Percentiles rank a stretch among this genome's conserved stretches.
These are phyloP conservation scores for Erythrocebus patas DNA, from an alignment of 2,113 vertebrate species.

Conservation along the genomic window DNA sequence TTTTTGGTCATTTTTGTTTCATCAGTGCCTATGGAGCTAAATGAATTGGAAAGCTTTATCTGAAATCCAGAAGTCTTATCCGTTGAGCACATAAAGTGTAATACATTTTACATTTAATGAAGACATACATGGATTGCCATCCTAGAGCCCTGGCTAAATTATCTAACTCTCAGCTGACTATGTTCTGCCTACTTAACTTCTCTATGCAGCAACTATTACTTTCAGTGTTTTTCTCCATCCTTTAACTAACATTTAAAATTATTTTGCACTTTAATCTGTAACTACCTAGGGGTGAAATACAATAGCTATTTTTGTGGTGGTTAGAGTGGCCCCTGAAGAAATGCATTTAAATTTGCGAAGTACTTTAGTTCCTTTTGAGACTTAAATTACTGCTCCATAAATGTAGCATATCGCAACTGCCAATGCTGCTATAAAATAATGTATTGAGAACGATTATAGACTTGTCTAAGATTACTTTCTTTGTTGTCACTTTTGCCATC, in stretches of 20 bases:
- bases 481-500: not conserved
- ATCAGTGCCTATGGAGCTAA: conserved; percentile 1
- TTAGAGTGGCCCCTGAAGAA: conserved; percentile 47
- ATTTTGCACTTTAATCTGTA: conserved; percentile 53
- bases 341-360: conserved; percentile 43
- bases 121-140: not conserved
- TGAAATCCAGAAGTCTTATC: conserved; percentile 30
- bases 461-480: not conserved
- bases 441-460: conserved; percentile 11
- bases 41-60: conserved; percentile 20
- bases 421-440: conserved; percentile 11
- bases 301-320: conserved; percentile 40
- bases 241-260: conserved; percentile 58
- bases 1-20: conserved; percentile 33
- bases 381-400: conserved; percentile 57
- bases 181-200: conserved; percentile 56
- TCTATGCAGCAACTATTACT: not conserved
- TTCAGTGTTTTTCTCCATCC: conserved; percentile 14
- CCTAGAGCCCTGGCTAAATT: conserved; percentile 24
- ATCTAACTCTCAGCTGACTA: conserved; percentile 36
- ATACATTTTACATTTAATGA: conserved; percentile 54
- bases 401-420: conserved; percentile 26
- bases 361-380: conserved; percentile 58
- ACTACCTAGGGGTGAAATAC: conserved; percentile 23
- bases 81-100: conserved; percentile 28